Conservation (phyloP, 2,797 vertebrate genomes). For the Enteromius thamalakanensis region DNA sequence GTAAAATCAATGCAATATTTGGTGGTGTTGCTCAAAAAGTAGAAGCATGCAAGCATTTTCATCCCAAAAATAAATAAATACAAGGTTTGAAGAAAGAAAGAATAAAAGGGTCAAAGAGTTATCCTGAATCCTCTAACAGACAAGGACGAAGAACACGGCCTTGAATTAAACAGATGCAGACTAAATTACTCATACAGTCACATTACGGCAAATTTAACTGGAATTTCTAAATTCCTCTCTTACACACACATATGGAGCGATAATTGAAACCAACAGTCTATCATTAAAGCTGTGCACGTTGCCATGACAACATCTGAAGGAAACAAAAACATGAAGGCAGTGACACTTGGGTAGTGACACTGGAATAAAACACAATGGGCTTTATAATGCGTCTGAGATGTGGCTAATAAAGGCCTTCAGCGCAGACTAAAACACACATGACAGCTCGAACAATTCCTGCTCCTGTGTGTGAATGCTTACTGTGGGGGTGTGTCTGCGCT, state of each 20-base stretch:
- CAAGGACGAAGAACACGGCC: neutral
- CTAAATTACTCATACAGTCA: neutral
- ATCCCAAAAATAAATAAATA: no score
- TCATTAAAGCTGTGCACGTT: slow-evolving; percentile 24
- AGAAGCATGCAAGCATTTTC: no score
- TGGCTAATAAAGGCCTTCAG: slow-evolving; percentile 36
- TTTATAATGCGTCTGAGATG: slow-evolving; percentile 27
- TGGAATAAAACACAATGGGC: slow-evolving; percentile 22
- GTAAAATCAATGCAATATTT: neutral
- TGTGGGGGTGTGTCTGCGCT: neutral
- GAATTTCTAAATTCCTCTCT: neutral
- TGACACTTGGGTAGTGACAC: slow-evolving; percentile 15
- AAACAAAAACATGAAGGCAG: slow-evolving; percentile 28
- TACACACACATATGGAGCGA: neutral
- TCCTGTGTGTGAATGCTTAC: neutral
- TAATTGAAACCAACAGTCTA: slow-evolving; percentile 38
- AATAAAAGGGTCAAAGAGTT: neutral
- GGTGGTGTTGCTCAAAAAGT: neutral
- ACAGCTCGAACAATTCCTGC: slow-evolving; percentile 1
- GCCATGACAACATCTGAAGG: slow-evolving; percentile 10
- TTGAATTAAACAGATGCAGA: slow-evolving; percentile 13
- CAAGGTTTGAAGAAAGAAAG: neutral
- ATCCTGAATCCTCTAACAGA: neutral
- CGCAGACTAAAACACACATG: slow-evolving; percentile 17
- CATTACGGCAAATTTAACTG: slow-evolving; percentile 20